phyloP scores from a whole-genome alignment of 2,113 vertebrate species.

The Tonatia bakeri region DNA sequence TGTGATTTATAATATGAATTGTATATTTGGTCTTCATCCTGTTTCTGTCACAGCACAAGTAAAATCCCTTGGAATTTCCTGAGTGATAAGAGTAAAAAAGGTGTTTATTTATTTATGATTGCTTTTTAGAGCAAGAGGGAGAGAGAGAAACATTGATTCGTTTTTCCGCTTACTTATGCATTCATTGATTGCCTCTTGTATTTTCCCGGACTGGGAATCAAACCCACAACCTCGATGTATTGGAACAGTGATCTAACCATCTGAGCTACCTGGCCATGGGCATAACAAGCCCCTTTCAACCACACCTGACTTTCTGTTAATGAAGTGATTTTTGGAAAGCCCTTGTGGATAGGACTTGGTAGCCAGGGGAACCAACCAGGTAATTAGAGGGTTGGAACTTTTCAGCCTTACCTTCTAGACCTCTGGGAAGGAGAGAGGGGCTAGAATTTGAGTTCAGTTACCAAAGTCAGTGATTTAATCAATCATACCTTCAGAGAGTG shows the following conservation, averaged over 20 bases:
- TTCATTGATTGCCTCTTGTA: too few species aligned
- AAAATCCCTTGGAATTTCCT: background rate
- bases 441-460: background rate
- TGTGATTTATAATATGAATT: background rate
- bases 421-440: background rate
- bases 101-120: background rate
- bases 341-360: background rate
- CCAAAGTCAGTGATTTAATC: background rate
- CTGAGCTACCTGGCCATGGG: too few species aligned
- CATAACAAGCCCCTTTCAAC: background rate
- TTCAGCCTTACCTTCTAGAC: background rate
- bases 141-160: too few species aligned
- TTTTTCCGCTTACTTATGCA: too few species aligned
- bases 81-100: background rate
- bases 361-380: background rate
- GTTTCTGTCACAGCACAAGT: background rate
- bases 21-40: background rate
- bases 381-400: background rate
- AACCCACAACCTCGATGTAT: too few species aligned
- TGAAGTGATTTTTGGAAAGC: background rate
- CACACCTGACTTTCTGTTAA: background rate
- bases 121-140: too few species aligned
- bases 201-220: too few species aligned
- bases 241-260: too few species aligned
- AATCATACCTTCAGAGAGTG: background rate